Conservation (phyloP, 2,888 invertebrate species). For the Loripinus fragilis region DNA sequence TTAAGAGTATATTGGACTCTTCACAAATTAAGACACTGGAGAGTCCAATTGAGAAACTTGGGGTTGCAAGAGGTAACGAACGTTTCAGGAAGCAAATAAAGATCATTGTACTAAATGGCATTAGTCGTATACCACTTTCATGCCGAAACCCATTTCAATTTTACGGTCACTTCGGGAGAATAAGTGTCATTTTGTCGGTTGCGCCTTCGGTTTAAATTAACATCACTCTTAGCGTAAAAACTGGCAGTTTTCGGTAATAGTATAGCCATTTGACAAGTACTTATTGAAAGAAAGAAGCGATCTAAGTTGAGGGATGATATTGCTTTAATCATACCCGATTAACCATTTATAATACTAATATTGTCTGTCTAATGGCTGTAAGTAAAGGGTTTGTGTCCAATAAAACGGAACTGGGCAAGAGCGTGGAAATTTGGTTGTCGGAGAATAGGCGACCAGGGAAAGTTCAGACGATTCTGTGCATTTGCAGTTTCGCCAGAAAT, state of each 20-base stretch:
- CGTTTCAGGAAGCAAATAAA: conserved; percentile 3
- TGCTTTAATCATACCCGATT: background rate
- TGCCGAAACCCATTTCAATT: conserved; percentile 56
- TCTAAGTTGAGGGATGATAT: background rate
- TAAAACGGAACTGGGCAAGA: too few species aligned
- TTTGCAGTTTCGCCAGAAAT: too few species aligned
- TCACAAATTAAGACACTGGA: too few species aligned
- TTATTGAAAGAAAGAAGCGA: conserved; percentile 3
- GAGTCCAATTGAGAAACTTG: too few species aligned
- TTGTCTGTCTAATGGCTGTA: conserved; percentile 3
- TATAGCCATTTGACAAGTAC: conserved; percentile 8
- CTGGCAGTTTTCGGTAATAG: conserved; percentile 10
- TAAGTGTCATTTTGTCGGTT: conserved; percentile 40
- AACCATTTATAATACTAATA: conserved; percentile 5
- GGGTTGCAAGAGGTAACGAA: too few species aligned
- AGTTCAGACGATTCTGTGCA: too few species aligned
- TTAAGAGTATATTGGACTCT: too few species aligned
- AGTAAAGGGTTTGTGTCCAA: too few species aligned
- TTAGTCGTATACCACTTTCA: conserved; percentile 24
- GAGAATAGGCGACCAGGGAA: too few species aligned
- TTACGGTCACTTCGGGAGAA: conserved; percentile 47
- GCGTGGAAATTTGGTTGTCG: too few species aligned
- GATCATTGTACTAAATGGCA: conserved; percentile 5
- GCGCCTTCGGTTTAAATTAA: conserved; percentile 6
- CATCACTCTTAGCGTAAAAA: conserved; percentile 3